Evolutionary conservation across 2,888 invertebrate genomes (phyloP), one percentile per base, ranked within the genome.

Genomic region (Scaptodrosophila latifasciaeformis): DNA sequence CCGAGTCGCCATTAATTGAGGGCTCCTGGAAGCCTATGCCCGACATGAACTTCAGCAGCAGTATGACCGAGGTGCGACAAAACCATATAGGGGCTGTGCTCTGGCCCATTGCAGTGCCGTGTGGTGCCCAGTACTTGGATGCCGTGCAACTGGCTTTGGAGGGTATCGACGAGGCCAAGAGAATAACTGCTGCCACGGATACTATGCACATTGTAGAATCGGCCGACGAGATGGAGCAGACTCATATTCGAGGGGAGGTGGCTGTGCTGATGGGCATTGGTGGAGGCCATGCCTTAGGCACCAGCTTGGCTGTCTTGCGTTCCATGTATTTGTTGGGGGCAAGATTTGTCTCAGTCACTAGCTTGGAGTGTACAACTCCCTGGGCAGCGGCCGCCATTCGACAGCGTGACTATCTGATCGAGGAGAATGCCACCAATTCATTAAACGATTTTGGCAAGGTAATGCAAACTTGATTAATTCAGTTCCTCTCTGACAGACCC

Each of bases 211-310:
- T 90, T 54, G 90, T 89, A 2, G 87, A 88, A 21, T 88, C 88
- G 1, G 89, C 89, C 44, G 85, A 86, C 45, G 91, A 90, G 81
- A 88, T 92, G 78, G 88, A 89, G 69, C 88, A 89, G 59, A 90
- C 90, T 0, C 90, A 90, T 70, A 87, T 87, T 24, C 86, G 88
- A 0, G 89, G 90, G 0, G 88, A 89, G 60, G 88, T 92, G 2
- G 91, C 89, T 0, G 90, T 90, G 60, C 82, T 92, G 37, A 88
- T 92, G 49, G 92, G 86, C 2, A 87, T 92, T 27, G 91, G 91
- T 67, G 91, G 92, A 5, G 92, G 92, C 0, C 92, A 92, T 82
- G 88, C 90, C 12, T 88, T 92, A 39, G 91, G 91, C 55, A 90
- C 90, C 49, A 91, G 91, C 53, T 87, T 92, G 70, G 90, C 90